Evolutionary conservation across 2,888 invertebrate species (phyloP), one percentile per base, ranked within the genome.

Genomic region (Melikaiella ostensackeni): DNA sequence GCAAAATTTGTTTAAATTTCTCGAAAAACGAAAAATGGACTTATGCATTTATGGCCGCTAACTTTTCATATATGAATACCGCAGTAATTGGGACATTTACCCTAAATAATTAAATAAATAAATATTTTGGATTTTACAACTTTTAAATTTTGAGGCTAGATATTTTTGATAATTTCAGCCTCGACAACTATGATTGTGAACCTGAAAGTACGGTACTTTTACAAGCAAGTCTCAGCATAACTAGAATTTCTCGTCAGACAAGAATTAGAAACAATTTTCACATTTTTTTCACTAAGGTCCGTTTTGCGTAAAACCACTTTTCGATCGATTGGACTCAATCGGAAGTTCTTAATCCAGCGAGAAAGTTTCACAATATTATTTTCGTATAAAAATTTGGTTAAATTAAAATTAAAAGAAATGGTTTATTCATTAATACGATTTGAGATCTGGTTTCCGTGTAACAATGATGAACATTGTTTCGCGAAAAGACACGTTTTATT

Each of bases 161-260:
- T 16, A 4, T 13, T n/a, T 50, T 46, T 27, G 50, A 46, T 66
- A 11, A 50, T 50, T 70, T 70, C 7, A 70, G 46, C n/a, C 30
- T n/a, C 30, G n/a, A 16, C 16, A 42, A 42, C 16, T 42, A 42
- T 70, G 27, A 70, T 70, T 70, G 50, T 50, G 11, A 30, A 70
- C 30, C 16, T n/a, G n/a, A 50, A 70, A 50, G 30, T 70, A 70
- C 70, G 19, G 50, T 50, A 24, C 13, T n/a, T 42, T 70, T 6
- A n/a, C 30, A 70, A 4, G n/a, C 24, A 46, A 42, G 27, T 21
- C 24, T 63, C n/a, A 4, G 19, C n/a, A 70, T 70, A 70, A 70
- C 70, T n/a, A 70, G 70, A 70, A 70, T 46, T 50, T 70, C 70
- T 70, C n/a, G 66, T 66, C 46, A 27, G 27, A 46, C 46, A 27